Evolutionary conservation across 2,888 invertebrate genomes (phyloP), one percentile per base, ranked within the genome.

Genomic region (Clunio marinus): DNA sequence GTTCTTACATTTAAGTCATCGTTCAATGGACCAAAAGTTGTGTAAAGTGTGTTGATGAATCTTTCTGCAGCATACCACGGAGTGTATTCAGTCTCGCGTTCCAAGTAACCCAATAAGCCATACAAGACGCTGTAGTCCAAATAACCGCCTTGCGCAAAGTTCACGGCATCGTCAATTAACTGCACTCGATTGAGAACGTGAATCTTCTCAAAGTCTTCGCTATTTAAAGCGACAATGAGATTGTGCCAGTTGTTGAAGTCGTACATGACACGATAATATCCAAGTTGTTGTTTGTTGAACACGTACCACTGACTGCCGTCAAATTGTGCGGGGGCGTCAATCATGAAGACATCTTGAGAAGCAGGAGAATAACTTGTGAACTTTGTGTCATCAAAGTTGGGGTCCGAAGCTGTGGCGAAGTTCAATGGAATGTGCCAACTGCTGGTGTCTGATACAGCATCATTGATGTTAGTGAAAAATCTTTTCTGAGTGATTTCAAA

Each of bases 101-200:
- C 77, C 70, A 90, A 68, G 72, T 84, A 84, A 46, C 73, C 72
- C 1, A 80, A 76, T 22, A 84, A 72, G 46, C 78, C 76, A 25
- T 85, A 74, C 1, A 82, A 78, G 4, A 77, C 70, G 1, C 73
- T 71, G 70, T 80, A 80, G n/a, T 76, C 80, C 70, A 86, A 74
- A 58, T 81, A 75, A 22, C 82, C 83, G 69, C 82, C 82, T 70
- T 83, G 78, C 22, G 86, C 85, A 45, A 87, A 74, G 71, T 82
- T 82, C 71, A 84, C 81, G 2, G 85, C 78, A 74, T 93, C 92
- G 72, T 89, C 88, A 0, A 91, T 76, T 13, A 86, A 73, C 70
- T 91, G 88, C 0, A 88, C 89, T 67, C 91, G 80, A 76, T 88
- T 89, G 1, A 86, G 17, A n/a, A 68, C 28, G 46, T 70, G 69